These are phyloP conservation scores for Geotrypetes seraphini DNA, from an alignment of 2,797 vertebrate species.

Conservation along the genomic window DNA sequence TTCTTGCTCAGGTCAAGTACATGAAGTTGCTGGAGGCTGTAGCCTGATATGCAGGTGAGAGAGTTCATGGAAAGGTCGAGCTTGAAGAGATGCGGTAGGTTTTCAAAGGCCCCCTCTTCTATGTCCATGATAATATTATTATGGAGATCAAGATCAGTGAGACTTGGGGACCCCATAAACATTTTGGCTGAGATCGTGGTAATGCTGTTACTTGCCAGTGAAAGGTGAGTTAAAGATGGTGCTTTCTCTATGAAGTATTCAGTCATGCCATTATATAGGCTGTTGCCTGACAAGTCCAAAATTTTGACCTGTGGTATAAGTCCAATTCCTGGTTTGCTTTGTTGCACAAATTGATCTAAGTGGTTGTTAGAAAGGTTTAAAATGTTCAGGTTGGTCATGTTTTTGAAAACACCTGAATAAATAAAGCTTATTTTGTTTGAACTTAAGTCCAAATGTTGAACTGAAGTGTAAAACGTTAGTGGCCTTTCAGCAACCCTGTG, in stretches of 20 bases:
- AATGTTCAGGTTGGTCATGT: conserved; percentile 59
- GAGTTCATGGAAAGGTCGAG: conserved; percentile 90
- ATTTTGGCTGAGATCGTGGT: conserved; percentile 62
- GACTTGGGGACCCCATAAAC: conserved; percentile 51
- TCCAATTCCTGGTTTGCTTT: conserved; percentile 52
- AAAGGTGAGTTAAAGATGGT: conserved; percentile 62
- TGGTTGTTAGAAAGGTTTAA: conserved; percentile 76
- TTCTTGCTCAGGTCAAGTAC: conserved; percentile 84
- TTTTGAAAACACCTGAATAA: conserved; percentile 61
- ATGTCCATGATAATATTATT: conserved; percentile 93
- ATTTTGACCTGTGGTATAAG: conserved; percentile 51
- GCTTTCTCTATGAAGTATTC: conserved; percentile 68
- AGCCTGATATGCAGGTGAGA: conserved; percentile 85
- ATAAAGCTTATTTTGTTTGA: conserved; percentile 77
- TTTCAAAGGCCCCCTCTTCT: conserved; percentile 82
- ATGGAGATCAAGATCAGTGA: conserved; percentile 73
- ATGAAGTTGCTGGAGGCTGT: conserved; percentile 70
- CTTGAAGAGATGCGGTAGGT: conserved; percentile 56
- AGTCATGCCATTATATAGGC: conserved; percentile 74
- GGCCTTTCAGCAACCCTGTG: conserved; percentile 60
- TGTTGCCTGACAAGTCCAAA: conserved; percentile 81
- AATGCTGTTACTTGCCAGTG: conserved; percentile 81
- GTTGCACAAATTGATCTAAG: conserved; percentile 56
- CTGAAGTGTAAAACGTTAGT: conserved; percentile 43
- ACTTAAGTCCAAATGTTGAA: conserved; percentile 70